A percentile compares a stretch with the other conserved stretches of the same genome.
Conservation (phyloP, 2,888 invertebrate genomes). For the Lithophane socia region DNA sequence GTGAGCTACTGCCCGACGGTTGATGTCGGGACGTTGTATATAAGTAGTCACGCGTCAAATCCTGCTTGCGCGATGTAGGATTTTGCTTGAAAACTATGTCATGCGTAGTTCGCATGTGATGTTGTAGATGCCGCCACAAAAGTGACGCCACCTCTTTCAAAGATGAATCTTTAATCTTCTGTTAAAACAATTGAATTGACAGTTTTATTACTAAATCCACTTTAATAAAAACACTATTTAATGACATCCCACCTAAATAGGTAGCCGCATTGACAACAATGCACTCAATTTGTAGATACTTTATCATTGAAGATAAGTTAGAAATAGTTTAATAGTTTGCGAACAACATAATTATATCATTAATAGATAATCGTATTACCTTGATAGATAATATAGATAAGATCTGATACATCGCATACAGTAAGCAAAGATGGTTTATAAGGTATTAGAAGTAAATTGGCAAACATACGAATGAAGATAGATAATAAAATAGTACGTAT, state of each 20-base stretch:
- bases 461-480: neutral
- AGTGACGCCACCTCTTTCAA: neutral
- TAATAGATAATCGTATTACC: conserved; percentile 15
- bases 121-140: neutral
- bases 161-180: neutral
- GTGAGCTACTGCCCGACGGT: neutral
- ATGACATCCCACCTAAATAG: neutral
- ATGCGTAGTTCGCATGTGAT: neutral
- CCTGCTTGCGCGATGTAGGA: neutral
- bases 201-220: too few species aligned
- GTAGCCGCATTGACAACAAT: neutral
- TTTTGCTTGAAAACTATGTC: neutral
- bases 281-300: conserved; percentile 1
- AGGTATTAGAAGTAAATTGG: neutral
- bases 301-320: conserved; percentile 19
- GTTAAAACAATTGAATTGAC: neutral
- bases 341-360: neutral
- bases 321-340: neutral
- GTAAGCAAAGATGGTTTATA: neutral
- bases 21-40: neutral
- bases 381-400: conserved; percentile 23
- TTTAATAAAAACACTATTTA: neutral
- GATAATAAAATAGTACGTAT: too few species aligned
- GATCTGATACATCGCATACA: neutral
- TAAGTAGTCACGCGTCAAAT: neutral